These are phyloP conservation scores for Murina feae DNA, from an alignment of 2,113 vertebrate genomes.

Conservation along the genomic window DNA sequence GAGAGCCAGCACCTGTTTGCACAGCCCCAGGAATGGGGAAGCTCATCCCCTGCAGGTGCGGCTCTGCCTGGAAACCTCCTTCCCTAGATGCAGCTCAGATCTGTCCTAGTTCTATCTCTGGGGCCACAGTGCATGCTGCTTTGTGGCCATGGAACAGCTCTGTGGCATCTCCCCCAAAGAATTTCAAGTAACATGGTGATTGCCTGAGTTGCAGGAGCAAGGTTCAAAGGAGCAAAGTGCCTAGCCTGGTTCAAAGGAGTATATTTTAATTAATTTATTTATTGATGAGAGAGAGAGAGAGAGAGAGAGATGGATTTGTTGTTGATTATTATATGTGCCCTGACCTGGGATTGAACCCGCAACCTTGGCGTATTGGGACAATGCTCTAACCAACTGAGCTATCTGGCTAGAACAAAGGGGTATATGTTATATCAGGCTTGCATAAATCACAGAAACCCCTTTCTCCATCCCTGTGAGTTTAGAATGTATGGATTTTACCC, in stretches of 20 bases:
- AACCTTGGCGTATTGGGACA: background rate
- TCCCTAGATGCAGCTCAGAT: background rate
- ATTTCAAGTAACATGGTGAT: background rate
- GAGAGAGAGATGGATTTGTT: background rate
- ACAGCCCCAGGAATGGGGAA: background rate
- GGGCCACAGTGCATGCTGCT: background rate
- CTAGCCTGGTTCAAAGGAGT: background rate
- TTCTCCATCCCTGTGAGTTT: background rate
- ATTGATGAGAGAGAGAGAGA: background rate
- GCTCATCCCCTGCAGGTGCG: background rate
- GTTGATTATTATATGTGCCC: background rate
- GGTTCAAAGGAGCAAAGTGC: slow-evolving; percentile 3
- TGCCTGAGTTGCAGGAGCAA: background rate
- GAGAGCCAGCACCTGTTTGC: background rate
- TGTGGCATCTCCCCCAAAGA: background rate
- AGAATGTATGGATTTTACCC: background rate
- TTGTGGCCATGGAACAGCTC: background rate
- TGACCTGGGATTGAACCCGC: background rate
- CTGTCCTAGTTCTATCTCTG: slow-evolving; percentile 23
- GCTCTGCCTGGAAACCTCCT: slow-evolving; percentile 28
- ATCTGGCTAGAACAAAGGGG: background rate
- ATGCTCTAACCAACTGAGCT: background rate
- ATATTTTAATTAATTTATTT: background rate
- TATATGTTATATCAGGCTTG: slow-evolving; percentile 6
- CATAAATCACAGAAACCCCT: background rate